Conservation (phyloP, 2,113 vertebrate genomes). For the Apeltes quadracus region DNA sequence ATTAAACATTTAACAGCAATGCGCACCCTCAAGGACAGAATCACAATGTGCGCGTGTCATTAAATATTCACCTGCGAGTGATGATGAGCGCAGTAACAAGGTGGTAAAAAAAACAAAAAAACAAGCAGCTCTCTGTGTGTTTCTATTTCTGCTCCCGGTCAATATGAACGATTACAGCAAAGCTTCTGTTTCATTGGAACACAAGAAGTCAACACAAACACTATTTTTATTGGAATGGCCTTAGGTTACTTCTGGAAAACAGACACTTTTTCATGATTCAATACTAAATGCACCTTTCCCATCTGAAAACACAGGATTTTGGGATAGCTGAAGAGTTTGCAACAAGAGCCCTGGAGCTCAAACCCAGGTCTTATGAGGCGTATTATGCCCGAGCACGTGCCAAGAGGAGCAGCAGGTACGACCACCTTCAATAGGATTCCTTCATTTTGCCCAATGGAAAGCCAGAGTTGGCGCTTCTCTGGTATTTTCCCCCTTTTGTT, state of each 20-base stretch:
- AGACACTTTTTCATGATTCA: too few relatives aligned
- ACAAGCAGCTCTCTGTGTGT: constrained; percentile 21
- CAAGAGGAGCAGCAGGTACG: constrained; percentile 97
- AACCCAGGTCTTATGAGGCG: constrained; percentile 95
- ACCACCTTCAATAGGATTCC: not conserved
- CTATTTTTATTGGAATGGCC: constrained; percentile 8
- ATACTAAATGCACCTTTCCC: constrained; percentile 27
- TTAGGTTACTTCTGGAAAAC: constrained; percentile 20
- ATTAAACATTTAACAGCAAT: constrained; percentile 72
- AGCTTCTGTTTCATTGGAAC: constrained; percentile 37
- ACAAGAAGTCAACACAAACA: constrained; percentile 14
- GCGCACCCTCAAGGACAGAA: constrained; percentile 63
- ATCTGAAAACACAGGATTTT: constrained; percentile 86
- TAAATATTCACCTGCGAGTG: constrained; percentile 65
- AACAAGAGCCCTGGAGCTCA: constrained; percentile 95
- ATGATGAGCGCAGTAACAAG: constrained; percentile 39
- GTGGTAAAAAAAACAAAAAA: constrained; percentile 20
- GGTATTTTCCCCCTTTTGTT: too few relatives aligned
- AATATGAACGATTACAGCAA: constrained; percentile 40
- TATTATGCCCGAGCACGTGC: constrained; percentile 96
- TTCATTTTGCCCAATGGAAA: constrained; percentile 11
- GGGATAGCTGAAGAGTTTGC: constrained; percentile 98
- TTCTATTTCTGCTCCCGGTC: constrained; percentile 23
- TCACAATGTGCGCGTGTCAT: constrained; percentile 44
- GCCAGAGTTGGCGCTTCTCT: constrained; percentile 10